phyloP scores from a whole-genome alignment of 2,888 invertebrate genomes.

The Aleiodes alternator region DNA sequence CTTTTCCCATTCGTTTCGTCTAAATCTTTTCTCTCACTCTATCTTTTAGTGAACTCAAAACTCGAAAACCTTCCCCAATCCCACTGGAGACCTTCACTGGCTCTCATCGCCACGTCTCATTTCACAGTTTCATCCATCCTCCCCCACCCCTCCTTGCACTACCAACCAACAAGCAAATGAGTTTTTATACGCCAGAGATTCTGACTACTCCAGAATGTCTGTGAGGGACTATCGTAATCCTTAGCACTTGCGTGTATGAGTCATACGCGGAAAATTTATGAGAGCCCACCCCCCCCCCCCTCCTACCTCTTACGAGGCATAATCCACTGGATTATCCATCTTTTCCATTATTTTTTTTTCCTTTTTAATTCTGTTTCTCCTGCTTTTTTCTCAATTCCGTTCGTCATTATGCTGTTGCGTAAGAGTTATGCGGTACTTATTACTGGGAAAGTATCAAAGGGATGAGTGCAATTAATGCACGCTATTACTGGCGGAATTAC shows the following conservation, averaged over 20 bases:
- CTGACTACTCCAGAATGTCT: conserved; percentile 21
- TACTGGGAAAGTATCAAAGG: not conserved
- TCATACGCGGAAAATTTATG: conserved; percentile 64
- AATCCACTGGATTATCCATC: conserved; percentile 68
- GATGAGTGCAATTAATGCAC: conserved; percentile 17
- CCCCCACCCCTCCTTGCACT: not conserved
- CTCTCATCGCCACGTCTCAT: conserved; percentile 56
- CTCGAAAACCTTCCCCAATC: not conserved
- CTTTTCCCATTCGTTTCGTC: not conserved
- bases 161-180: conserved; percentile 52
- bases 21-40: conserved; percentile 3
- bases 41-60: not conserved
- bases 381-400: conserved; percentile 7
- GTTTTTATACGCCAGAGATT: conserved; percentile 54
- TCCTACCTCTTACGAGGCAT: conserved; percentile 56
- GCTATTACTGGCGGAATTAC: too few relatives aligned
- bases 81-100: conserved; percentile 16
- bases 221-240: conserved; percentile 56
- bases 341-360: conserved; percentile 11
- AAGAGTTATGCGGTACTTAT: conserved; percentile 19
- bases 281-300: conserved; percentile 48
- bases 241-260: conserved; percentile 35
- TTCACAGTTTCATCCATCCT: conserved; percentile 48
- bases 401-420: conserved; percentile 4
- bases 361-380: conserved; percentile 44